Conservation (phyloP, 37 sponge, comb jelly and placozoan genomes). For the Chondrosia reniformis region DNA sequence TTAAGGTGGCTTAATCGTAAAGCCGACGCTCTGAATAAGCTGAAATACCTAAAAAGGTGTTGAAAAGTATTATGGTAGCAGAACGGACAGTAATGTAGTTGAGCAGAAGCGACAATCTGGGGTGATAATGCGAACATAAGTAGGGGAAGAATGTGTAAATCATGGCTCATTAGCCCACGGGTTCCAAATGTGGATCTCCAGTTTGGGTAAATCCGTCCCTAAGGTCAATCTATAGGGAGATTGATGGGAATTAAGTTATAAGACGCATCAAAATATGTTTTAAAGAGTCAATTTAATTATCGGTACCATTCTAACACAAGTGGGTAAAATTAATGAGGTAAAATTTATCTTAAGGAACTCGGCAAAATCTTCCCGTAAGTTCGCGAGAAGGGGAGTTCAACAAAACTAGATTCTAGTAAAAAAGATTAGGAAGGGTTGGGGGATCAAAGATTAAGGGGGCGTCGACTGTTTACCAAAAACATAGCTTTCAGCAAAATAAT, state of each 20-base stretch:
- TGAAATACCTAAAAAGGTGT: too few species aligned
- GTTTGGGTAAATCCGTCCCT: constrained; percentile 80
- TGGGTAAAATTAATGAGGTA: constrained; percentile 61
- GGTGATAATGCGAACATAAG: constrained; percentile 93
- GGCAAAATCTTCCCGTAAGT: constrained; percentile 83
- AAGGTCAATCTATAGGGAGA: constrained; percentile 21
- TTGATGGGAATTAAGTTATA: neutral
- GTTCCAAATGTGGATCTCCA: constrained; percentile 71
- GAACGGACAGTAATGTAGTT: constrained; percentile 71
- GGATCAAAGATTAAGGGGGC: constrained; percentile 77
- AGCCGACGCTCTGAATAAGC: constrained; percentile 68
- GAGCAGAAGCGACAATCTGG: constrained; percentile 57
- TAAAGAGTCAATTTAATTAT: neutral
- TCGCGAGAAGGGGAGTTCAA: constrained; percentile 61
- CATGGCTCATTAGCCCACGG: constrained; percentile 76
- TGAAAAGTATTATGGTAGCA: constrained; percentile 76
- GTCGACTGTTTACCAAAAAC: constrained; percentile 89
- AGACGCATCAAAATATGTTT: neutral
- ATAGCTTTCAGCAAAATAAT: constrained; percentile 67
- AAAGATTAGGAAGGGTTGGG: constrained; percentile 12
- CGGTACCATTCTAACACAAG: constrained; percentile 77
- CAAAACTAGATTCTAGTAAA: neutral
- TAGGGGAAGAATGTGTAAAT: constrained; percentile 81
- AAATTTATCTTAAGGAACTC: constrained; percentile 88
- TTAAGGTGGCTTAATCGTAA: constrained; percentile 68